Percentiles rank a stretch among this genome's conserved stretches.
Evolutionary conservation across 2,797 vertebrate genomes (phyloP).

Genomic region (Smutsia gigantea): DNA sequence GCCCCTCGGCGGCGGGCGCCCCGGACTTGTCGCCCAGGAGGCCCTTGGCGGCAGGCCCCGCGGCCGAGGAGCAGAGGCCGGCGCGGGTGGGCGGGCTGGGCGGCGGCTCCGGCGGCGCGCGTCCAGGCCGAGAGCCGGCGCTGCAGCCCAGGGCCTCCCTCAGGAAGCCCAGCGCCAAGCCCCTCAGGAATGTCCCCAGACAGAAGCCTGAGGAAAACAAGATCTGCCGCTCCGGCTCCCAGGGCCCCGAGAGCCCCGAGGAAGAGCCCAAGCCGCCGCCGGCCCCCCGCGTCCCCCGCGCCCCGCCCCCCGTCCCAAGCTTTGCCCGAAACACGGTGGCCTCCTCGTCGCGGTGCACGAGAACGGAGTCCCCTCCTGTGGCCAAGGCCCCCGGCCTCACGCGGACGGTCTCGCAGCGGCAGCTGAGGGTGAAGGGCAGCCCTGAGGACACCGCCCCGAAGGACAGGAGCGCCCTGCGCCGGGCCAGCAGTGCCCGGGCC

Average conservation of each 20-base stretch:
- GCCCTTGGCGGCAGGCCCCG: constrained; percentile 87
- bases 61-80: constrained; percentile 90
- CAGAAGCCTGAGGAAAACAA: constrained; percentile 91
- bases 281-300: constrained; percentile 85
- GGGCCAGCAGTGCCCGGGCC: constrained; percentile 90
- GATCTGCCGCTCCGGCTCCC: constrained; percentile 88
- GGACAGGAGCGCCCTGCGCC: constrained; percentile 86
- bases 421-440: constrained; percentile 76
- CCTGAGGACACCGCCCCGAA: constrained; percentile 81
- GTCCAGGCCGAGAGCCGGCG: constrained; percentile 87
- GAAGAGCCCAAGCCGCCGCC: constrained; percentile 80
- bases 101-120: constrained; percentile 78
- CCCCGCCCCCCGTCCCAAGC: constrained; percentile 86
- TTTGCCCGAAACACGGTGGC: constrained; percentile 96
- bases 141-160: constrained; percentile 85
- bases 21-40: constrained; percentile 87
- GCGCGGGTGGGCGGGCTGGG: constrained; percentile 86
- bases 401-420: constrained; percentile 88
- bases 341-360: constrained; percentile 91
- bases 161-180: constrained; percentile 94
- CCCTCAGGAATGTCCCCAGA: constrained; percentile 90
- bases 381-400: constrained; percentile 87
- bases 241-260: background rate
- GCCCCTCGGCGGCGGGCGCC: constrained; percentile 87
- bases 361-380: constrained; percentile 88